Evolutionary conservation across 2,888 invertebrate species (phyloP), one percentile per base, ranked within the genome.

Genomic region (Opisthograptis luteolata): DNA sequence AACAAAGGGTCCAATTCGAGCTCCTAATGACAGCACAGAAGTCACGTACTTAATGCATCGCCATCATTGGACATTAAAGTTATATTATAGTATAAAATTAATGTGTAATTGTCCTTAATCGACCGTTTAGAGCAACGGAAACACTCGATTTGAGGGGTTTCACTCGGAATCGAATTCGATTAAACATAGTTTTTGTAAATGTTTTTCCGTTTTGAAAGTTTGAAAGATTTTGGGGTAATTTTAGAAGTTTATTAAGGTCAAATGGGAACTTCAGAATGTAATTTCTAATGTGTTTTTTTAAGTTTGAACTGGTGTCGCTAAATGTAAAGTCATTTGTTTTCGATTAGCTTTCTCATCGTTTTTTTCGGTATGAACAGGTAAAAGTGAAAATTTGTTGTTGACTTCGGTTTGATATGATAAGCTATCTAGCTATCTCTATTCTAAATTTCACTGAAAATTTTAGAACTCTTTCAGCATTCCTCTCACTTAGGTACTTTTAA

Each of bases 31-130:
- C 63, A 70, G 74, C 59, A 79, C 87, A 74, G 85, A 65, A 87
- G 88, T 87, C 89, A 89, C 88, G 88, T 87, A 68, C 72, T 82
- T 84, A 81, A 83, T 70, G 70, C 71, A 65, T 71, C 70, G 74
- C 76, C 76, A 85, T 86, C 84, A 84, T 84, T 83, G 78, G 79
- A 73, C 76, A 85, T 87, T 84, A 86, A 73, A 73, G 48, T 71
- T 73, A 60, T 70, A 70, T 68, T 65, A 51, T 45, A 41, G 44
- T 27, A 53, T 68, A 72, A 81, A 83, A 86, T 78, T 44, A 39
- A 44, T 44, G 40, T 44, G 39, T 51, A 45, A 51, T 52, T 76
- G 80, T 79, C 79, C 77, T 72, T 84, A 87, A 85, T 73, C 77
- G 79, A 71, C 66, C 80, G 75, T 73, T 85, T 84, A 77, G 51